Conservation (phyloP, 2,113 vertebrate species). For the Mustelus asterias region DNA sequence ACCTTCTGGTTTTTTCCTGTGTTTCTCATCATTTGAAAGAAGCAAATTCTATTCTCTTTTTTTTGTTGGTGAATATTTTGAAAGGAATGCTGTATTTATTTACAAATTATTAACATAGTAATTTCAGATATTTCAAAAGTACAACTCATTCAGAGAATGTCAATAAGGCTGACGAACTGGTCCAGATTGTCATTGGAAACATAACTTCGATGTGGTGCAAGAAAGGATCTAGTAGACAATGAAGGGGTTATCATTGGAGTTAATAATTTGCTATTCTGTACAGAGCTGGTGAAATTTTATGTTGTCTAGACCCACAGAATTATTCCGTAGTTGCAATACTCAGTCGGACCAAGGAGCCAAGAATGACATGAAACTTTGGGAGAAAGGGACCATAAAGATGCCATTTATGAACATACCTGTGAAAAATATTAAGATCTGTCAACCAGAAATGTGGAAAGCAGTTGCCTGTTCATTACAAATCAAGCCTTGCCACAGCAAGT, state of each 20-base stretch:
- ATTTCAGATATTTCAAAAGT: background rate
- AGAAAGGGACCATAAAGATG: constrained; percentile 96
- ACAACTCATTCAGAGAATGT: background rate
- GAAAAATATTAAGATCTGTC: constrained; percentile 88
- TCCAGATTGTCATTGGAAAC: background rate
- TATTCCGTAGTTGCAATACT: constrained; percentile 92
- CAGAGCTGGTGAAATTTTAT: constrained; percentile 10
- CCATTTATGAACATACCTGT: constrained; percentile 96
- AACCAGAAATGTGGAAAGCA: constrained; percentile 93
- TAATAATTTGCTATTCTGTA: background rate
- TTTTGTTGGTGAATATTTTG: background rate
- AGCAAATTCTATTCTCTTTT: background rate
- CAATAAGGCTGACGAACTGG: background rate
- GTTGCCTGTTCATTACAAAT: constrained; percentile 92
- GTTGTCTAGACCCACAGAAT: constrained; percentile 80
- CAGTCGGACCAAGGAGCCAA: constrained; percentile 96
- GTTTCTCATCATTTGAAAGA: background rate
- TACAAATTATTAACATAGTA: background rate
- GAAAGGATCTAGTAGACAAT: background rate
- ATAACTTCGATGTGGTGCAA: background rate
- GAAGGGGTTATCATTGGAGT: background rate
- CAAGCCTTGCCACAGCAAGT: constrained; percentile 95
- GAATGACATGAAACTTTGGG: constrained; percentile 97
- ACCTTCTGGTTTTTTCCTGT: background rate
- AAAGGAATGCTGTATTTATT: background rate